Evolutionary conservation across 2,797 vertebrate genomes (phyloP).

Genomic region (Lagocephalus sceleratus): DNA sequence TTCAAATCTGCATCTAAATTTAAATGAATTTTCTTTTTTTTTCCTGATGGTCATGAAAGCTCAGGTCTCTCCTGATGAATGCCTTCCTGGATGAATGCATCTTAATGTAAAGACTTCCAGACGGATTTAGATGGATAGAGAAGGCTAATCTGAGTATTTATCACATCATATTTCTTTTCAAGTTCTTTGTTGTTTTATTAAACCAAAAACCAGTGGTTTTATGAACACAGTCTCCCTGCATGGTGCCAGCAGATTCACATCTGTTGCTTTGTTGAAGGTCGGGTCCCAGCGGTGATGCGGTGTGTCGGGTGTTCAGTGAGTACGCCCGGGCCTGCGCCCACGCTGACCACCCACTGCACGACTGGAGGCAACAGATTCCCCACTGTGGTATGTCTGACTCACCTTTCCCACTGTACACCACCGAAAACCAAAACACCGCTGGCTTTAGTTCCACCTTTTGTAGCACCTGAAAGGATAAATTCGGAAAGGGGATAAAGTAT

Average conservation of each 20-base stretch:
- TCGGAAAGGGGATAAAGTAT: too few species aligned
- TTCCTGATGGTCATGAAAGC: not conserved
- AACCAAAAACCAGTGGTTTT: too few species aligned
- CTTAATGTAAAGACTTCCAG: not conserved
- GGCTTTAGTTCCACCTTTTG: too few species aligned
- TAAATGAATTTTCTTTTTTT: too few species aligned
- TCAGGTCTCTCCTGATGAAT: too few species aligned
- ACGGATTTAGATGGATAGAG: too few species aligned
- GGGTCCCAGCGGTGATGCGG: constrained; percentile 76
- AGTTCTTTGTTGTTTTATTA: too few species aligned
- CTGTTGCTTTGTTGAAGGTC: constrained; percentile 72
- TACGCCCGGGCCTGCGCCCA: constrained; percentile 92
- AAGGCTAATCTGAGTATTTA: too few species aligned
- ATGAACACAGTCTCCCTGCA: constrained; percentile 11
- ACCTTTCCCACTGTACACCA: constrained; percentile 8
- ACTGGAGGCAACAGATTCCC: constrained; percentile 83
- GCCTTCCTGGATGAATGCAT: too few species aligned
- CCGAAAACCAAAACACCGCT: too few species aligned
- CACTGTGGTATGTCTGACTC: constrained; percentile 83
- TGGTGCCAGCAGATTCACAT: constrained; percentile 42
- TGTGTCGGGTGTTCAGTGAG: constrained; percentile 90
- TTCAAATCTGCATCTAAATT: not conserved
- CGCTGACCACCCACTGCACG: constrained; percentile 85
- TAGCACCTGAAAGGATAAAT: too few species aligned
- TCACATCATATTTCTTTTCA: constrained; percentile 2